Conservation (phyloP, 2,888 invertebrate genomes). For the Lepidonotus clava region DNA sequence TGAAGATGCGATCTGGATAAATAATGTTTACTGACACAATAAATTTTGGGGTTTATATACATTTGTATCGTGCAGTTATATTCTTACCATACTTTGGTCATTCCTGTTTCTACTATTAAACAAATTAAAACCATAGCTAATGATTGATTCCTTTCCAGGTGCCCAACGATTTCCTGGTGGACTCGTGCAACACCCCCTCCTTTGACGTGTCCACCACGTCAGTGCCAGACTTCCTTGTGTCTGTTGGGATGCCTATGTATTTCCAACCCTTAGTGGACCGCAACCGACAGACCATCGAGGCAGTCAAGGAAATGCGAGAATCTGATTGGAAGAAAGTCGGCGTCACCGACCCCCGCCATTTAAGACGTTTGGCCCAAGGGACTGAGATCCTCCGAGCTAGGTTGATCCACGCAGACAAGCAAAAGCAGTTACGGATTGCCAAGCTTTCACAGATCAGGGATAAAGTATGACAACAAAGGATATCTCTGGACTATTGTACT, state of each 20-base stretch:
- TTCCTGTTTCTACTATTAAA: background rate
- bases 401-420: constrained; percentile 17
- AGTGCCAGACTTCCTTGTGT: constrained; percentile 77
- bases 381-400: constrained; percentile 72
- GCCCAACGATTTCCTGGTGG: constrained; percentile 76
- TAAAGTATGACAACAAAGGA: constrained; percentile 53
- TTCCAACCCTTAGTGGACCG: constrained; percentile 62
- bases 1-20: no score
- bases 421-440: constrained; percentile 2
- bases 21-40: no score
- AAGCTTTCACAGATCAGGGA: constrained; percentile 53
- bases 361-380: constrained; percentile 74
- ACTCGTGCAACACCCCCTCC: constrained; percentile 73
- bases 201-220: constrained; percentile 77
- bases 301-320: constrained; percentile 70
- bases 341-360: constrained; percentile 73
- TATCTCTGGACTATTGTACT: background rate
- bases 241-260: constrained; percentile 80
- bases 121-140: background rate
- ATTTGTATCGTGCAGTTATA: no score
- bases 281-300: constrained; percentile 69
- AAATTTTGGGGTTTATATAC: no score
- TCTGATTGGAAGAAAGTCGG: constrained; percentile 71
- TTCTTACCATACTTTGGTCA: no score
- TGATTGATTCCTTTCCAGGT: constrained; percentile 68